A percentile compares a stretch with the other conserved stretches of the same genome.
Evolutionary conservation across 2,113 vertebrate species (phyloP).

Genomic region (Leiothrix lutea): DNA sequence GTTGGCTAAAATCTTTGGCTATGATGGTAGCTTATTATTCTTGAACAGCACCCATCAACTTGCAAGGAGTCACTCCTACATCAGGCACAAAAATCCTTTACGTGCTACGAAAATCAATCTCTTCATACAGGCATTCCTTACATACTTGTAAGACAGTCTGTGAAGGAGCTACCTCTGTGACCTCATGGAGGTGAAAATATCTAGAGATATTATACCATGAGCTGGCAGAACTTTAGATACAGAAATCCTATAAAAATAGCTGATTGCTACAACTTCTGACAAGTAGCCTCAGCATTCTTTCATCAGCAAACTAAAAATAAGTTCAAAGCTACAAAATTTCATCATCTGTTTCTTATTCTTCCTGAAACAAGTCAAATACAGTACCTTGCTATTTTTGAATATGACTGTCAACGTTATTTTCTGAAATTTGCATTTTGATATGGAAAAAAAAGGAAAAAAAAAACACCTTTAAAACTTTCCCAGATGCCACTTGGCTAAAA

Average conservation of each 20-base stretch:
- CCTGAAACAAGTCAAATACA: conserved; percentile 38
- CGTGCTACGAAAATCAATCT: not conserved
- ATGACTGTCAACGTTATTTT: conserved; percentile 22
- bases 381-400: conserved; percentile 40
- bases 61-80: not conserved
- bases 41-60: not conserved
- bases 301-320: conserved; percentile 39
- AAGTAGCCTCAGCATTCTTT: not conserved
- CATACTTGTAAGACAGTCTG: not conserved
- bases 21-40: not conserved
- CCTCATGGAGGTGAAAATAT: not conserved
- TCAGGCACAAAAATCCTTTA: not conserved
- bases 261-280: not conserved
- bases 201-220: not conserved
- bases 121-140: not conserved
- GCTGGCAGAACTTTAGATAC: not conserved
- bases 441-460: not conserved
- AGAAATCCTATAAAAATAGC: conserved; percentile 24
- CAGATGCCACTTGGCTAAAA: not conserved
- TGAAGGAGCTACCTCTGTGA: not conserved
- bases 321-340: not conserved
- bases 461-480: not conserved
- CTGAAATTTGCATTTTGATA: not conserved
- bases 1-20: not conserved
- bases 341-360: conserved; percentile 37